Evolutionary conservation across 2,113 vertebrate species (phyloP).

Genomic region (Rana temporaria): DNA sequence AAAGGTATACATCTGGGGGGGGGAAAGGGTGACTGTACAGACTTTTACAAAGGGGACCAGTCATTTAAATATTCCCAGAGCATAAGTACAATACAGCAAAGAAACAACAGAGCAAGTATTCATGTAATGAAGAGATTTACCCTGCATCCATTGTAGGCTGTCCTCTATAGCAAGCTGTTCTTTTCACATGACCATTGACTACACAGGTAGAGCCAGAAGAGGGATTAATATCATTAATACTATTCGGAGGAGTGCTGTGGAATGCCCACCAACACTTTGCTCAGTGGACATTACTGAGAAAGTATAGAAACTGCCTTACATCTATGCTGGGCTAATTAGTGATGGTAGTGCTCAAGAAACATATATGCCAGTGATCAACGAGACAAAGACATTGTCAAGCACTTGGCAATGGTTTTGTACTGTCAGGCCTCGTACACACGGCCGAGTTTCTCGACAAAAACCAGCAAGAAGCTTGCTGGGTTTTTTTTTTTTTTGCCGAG

Average conservation of each 20-base stretch:
- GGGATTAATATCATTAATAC: constrained; percentile 33
- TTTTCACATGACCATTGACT: constrained; percentile 45
- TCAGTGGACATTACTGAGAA: neutral
- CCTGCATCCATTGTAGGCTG: constrained; percentile 40
- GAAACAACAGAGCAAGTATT: constrained; percentile 50
- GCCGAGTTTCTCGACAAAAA: no score
- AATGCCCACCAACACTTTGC: neutral
- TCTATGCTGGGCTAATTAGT: neutral
- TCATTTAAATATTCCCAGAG: constrained; percentile 53
- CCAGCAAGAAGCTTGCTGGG: no score
- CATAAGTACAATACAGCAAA: constrained; percentile 18
- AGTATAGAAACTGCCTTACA: neutral
- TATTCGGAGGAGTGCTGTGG: neutral
- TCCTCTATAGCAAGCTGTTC: constrained; percentile 34
- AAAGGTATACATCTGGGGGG: constrained; percentile 50
- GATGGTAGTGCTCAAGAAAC: no score
- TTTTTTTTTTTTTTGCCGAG: no score
- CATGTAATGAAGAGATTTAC: constrained; percentile 35
- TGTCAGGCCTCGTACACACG: no score
- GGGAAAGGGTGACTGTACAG: constrained; percentile 35
- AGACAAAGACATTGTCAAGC: no score
- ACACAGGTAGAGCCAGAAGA: constrained; percentile 35
- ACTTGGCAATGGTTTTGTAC: no score
- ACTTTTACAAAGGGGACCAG: constrained; percentile 24
- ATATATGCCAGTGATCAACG: no score